Conservation (phyloP, 2,113 vertebrate species). For the human region GRCh38 chr19:31267501-31268000, state of each 20-base stretch:
- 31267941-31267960: too few relatives aligned
- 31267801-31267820: background rate
- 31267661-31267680: background rate
- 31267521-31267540: too few relatives aligned
- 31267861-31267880: too few relatives aligned
- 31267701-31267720: background rate
- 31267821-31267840: background rate
- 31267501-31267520: background rate
- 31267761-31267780: background rate
- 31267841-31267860: background rate
- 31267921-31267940: background rate
- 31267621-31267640: background rate
- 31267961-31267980: too few relatives aligned
- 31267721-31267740: background rate
- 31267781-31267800: background rate
- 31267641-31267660: background rate
- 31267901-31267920: background rate
- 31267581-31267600: background rate
- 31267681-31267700: too few relatives aligned
- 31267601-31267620: background rate
- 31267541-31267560: background rate
- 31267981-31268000: too few relatives aligned
- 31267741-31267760: background rate
- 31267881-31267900: fast-evolving
- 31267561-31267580: background rate